Percentiles rank a stretch among this genome's conserved stretches.
Conservation (phyloP, 53 echinoderm and acorn worm species). For the Astropecten irregularis region DNA sequence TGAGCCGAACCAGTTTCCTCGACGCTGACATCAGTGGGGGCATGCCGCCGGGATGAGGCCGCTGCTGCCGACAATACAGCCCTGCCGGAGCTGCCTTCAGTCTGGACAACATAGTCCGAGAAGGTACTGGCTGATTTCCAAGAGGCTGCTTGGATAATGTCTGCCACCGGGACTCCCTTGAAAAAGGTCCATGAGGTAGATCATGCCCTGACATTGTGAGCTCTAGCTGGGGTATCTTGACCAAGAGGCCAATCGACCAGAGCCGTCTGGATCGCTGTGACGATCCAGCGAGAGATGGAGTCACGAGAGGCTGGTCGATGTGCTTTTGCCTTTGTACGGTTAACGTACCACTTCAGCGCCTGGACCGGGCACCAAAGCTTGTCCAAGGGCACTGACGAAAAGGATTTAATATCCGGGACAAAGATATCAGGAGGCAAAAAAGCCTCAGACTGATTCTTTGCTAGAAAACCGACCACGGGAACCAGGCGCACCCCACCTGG, state of each 20-base stretch:
- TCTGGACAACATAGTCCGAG: no score
- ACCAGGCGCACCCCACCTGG: conserved; percentile 5
- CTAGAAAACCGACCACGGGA: neutral
- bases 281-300: neutral
- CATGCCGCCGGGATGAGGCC: no score
- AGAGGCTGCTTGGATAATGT: no score
- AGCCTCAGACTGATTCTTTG: conserved; percentile 31
- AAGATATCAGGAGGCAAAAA: conserved; percentile 27
- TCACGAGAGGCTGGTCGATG: conserved; percentile 1
- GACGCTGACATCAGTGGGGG: no score
- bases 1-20: no score
- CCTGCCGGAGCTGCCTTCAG: neutral
- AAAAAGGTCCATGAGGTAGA: no score
- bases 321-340: neutral
- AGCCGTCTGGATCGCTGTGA: neutral
- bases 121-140: no score
- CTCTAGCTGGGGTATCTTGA: no score
- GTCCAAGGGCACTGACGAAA: neutral
- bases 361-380: neutral
- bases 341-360: neutral
- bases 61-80: no score
- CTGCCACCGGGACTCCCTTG: no score
- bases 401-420: neutral
- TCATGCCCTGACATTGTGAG: no score
- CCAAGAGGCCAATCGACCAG: neutral